phyloP scores from a whole-genome alignment of 2,888 invertebrate genomes.

The Dromius quadrimaculatus region DNA sequence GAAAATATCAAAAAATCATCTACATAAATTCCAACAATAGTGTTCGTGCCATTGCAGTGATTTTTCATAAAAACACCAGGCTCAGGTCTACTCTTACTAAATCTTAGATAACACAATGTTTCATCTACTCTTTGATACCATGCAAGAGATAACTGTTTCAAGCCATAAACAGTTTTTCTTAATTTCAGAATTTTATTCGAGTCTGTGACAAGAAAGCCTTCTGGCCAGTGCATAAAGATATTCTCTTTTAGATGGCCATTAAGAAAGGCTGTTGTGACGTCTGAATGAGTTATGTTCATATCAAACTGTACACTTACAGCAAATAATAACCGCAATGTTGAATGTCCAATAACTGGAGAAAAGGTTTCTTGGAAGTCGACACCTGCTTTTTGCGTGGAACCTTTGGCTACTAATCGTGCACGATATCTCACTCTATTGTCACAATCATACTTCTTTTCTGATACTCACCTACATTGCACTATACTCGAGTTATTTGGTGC shows the following conservation, averaged over 20 bases:
- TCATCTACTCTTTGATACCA: slow-evolving; percentile 47
- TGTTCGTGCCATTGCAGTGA: neutral
- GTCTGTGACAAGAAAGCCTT: neutral
- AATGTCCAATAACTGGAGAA: too few relatives aligned
- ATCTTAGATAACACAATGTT: slow-evolving; percentile 3
- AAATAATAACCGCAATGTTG: too few relatives aligned
- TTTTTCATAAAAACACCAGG: neutral
- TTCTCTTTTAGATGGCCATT: neutral
- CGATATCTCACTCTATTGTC: slow-evolving; percentile 55
- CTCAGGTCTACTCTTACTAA: neutral
- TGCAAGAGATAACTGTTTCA: slow-evolving; percentile 1
- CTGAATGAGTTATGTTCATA: neutral
- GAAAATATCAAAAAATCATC: slow-evolving; percentile 52
- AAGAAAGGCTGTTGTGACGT: slow-evolving; percentile 12
- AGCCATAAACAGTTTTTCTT: slow-evolving; percentile 35
- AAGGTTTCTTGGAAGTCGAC: slow-evolving; percentile 36
- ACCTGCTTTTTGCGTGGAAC: slow-evolving; percentile 40
- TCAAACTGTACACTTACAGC: neutral
- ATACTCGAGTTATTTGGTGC: neutral
- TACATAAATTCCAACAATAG: slow-evolving; percentile 44
- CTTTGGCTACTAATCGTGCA: slow-evolving; percentile 46
- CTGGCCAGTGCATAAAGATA: neutral
- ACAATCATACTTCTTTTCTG: slow-evolving; percentile 57
- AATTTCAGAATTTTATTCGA: neutral
- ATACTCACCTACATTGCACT: slow-evolving; percentile 20